A percentile compares a stretch with the other conserved stretches of the same genome.
phyloP scores from a whole-genome alignment of 1,140 invertebrate genomes.

The Nymphalis io region DNA sequence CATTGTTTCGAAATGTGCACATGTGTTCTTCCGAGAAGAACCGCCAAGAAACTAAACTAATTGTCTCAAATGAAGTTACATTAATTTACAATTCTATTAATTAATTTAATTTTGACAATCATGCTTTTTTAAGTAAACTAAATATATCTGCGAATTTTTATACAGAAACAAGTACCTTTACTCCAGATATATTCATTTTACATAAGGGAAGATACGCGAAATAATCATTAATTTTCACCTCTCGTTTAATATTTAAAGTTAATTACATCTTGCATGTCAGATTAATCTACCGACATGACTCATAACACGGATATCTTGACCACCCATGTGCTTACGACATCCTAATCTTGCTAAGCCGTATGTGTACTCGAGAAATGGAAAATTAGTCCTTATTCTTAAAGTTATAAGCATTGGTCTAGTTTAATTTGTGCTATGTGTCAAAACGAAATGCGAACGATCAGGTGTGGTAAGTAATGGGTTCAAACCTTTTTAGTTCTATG shows the following conservation, averaged over 20 bases:
- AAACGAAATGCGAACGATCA: neutral
- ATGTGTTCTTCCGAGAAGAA: too few species aligned
- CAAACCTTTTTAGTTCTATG: neutral
- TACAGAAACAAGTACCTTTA: too few species aligned
- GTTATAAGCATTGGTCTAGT: neutral
- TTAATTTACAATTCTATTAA: too few species aligned
- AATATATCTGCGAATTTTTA: too few species aligned
- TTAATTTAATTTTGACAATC: too few species aligned
- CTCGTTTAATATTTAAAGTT: neutral
- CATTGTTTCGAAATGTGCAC: too few species aligned
- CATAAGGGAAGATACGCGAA: neutral
- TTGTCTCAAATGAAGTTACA: too few species aligned
- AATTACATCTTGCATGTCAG: neutral
- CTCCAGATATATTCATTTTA: too few species aligned
- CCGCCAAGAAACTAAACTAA: too few species aligned
- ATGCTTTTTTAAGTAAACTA: too few species aligned
- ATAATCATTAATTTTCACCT: neutral
- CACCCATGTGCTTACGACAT: conserved; percentile 12
- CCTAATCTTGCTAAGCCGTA: neutral
- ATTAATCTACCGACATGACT: neutral
- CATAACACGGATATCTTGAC: conserved; percentile 2
- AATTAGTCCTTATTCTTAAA: neutral
- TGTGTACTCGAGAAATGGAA: neutral
- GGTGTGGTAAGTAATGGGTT: conserved; percentile 5
- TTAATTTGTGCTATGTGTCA: neutral